Evolutionary conservation across 2,888 invertebrate species (phyloP), one percentile per base, ranked within the genome.

Genomic region (Drosophila atroscutellata): DNA sequence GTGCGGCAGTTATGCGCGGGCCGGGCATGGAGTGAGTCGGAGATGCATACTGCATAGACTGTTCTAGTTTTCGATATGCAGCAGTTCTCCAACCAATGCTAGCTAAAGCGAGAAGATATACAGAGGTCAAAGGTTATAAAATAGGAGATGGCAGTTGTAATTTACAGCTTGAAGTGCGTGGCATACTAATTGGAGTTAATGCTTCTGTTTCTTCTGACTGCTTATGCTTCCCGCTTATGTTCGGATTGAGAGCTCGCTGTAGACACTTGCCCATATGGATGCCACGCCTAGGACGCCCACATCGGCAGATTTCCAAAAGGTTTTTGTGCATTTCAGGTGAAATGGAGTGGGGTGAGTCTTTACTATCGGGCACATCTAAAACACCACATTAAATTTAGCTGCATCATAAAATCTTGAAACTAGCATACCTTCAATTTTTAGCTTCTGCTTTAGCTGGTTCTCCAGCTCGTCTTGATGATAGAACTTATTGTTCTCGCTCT

Each of bases 1-100:
- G 92, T 7, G 82, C 85, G 8, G 86, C 81, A 18, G 90, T 89
- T 3, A 93, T 77, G 24, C 89, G 91, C 26, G 90, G 90, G 20
- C 92, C 93, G 1, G 91, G 81, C 93, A 93, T 92, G 4, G 91
- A 90, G 51, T 74, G 73, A 1, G 91, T 74, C 0, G 93, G 92
- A 9, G 93, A 93, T 26, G 90, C 66, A 69, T 93, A 92, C 47
- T 89, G 89, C 86, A 92, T 92, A 3, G 92, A 92, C 13, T 89
- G 80, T 34, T 93, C 93, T 82, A 92, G 87, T 61, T 89, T 77
- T 5, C 67, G 72, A 37, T 91, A 93, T 45, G 71, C 76, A 5
- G 83, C 78, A 2, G 63, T 28, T 67, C 80, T 39, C 63, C 91
- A 91, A 11, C 93, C 93, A 47, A 93, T 86, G 59, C 75, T 83